Evolutionary conservation across 2,797 vertebrate genomes (phyloP).

Genomic region (Masticophis lateralis): DNA sequence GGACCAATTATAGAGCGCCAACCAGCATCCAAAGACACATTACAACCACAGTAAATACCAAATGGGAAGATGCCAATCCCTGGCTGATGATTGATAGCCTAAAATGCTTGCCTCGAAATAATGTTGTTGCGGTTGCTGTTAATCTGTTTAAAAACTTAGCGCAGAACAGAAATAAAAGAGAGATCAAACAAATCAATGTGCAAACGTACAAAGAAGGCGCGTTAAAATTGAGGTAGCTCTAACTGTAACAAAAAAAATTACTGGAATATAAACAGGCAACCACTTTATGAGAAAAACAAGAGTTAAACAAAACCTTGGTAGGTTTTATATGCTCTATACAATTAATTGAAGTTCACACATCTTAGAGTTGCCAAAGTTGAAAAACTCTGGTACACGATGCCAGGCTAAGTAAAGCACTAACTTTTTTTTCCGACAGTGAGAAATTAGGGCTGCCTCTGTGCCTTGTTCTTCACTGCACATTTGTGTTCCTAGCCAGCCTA

Average conservation of each 20-base stretch:
- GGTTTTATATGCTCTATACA: not conserved
- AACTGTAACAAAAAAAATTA: not conserved
- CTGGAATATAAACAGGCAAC: not conserved
- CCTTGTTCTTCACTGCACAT: not conserved
- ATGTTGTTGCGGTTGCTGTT: not conserved
- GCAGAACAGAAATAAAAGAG: not conserved
- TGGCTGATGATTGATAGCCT: constrained; percentile 13
- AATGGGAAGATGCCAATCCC: constrained; percentile 18
- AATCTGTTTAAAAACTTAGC: not conserved
- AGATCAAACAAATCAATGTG: not conserved
- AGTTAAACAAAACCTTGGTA: not conserved
- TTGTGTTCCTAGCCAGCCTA: not conserved
- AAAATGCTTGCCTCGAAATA: not conserved
- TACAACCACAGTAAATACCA: constrained; percentile 27
- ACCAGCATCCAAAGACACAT: constrained; percentile 15
- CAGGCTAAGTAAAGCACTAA: not conserved
- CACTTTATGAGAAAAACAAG: not conserved
- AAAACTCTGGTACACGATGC: not conserved
- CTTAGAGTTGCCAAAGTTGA: not conserved
- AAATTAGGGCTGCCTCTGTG: not conserved
- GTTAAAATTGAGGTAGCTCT: not conserved
- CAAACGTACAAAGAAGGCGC: not conserved
- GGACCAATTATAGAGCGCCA: constrained; percentile 44
- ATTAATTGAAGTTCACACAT: not conserved
- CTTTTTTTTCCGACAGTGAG: not conserved